Percentiles rank a stretch among this genome's conserved stretches.
Conservation (phyloP, 2,888 invertebrate genomes). For the Pinctada fucata region DNA sequence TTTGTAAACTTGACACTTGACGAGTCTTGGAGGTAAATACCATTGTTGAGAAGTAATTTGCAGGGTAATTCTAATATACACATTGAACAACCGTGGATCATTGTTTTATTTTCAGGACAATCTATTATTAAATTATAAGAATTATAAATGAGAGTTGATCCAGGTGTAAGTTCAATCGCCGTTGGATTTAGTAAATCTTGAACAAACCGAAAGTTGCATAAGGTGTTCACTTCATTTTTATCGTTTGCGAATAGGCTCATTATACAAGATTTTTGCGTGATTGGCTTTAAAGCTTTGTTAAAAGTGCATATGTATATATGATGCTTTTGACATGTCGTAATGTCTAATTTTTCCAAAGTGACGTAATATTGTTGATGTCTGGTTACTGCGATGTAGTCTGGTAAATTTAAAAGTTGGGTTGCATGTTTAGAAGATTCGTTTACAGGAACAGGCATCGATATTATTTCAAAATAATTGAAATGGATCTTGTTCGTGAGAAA, state of each 20-base stretch:
- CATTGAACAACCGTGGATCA: conserved; percentile 31
- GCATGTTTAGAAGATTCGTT: conserved; percentile 40
- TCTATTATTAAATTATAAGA: not conserved
- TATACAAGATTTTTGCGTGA: not conserved
- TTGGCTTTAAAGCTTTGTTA: conserved; percentile 8
- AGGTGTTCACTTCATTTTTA: not conserved
- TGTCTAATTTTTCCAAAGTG: conserved; percentile 16
- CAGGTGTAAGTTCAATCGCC: not conserved
- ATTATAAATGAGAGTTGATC: conserved; percentile 4
- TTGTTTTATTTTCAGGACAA: not conserved
- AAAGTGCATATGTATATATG: not conserved
- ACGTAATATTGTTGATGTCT: conserved; percentile 37
- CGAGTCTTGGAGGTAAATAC: conserved; percentile 29
- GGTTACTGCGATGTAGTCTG: conserved; percentile 32
- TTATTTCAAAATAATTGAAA: conserved; percentile 28
- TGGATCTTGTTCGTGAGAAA: conserved; percentile 21
- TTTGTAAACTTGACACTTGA: conserved; percentile 12
- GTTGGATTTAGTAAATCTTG: not conserved
- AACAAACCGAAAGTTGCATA: conserved; percentile 11
- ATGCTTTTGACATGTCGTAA: conserved; percentile 10
- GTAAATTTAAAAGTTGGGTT: conserved; percentile 38
- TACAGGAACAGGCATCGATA: conserved; percentile 38
- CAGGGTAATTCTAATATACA: conserved; percentile 37
- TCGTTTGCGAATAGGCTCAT: conserved; percentile 10
- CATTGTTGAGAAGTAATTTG: conserved; percentile 18